Conservation (phyloP, 2,113 vertebrate species). For the Cyphomyrus discorhynchus region DNA sequence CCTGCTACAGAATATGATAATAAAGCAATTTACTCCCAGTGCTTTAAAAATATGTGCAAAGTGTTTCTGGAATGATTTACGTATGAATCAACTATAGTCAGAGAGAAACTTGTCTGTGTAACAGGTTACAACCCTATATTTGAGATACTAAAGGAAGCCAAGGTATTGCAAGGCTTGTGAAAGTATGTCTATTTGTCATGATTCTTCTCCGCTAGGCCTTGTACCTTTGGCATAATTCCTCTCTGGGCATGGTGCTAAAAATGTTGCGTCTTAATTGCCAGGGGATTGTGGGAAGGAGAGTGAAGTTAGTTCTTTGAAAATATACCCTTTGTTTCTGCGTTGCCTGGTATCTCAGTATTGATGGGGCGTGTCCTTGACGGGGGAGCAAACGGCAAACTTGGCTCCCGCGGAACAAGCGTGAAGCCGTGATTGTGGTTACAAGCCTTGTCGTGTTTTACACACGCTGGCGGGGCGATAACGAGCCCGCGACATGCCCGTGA, state of each 20-base stretch:
- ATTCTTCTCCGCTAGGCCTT: no score
- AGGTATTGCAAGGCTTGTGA: neutral
- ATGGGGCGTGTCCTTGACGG: slow-evolving; percentile 50
- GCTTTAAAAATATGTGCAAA: neutral
- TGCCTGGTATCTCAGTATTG: slow-evolving; percentile 42
- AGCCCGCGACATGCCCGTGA: neutral
- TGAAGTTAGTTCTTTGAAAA: slow-evolving; percentile 14
- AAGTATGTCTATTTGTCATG: neutral
- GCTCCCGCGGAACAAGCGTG: slow-evolving; percentile 19
- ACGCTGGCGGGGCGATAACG: neutral
- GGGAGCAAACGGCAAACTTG: slow-evolving; percentile 42
- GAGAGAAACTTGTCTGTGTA: neutral
- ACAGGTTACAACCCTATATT: neutral
- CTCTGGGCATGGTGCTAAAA: slow-evolving; percentile 32
- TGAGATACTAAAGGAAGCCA: neutral
- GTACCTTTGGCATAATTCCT: neutral
- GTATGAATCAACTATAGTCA: neutral
- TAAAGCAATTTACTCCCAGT: neutral
- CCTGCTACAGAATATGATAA: neutral
- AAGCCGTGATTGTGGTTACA: neutral
- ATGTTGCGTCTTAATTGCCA: slow-evolving; percentile 30
- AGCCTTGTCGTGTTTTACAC: neutral
- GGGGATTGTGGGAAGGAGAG: slow-evolving; percentile 27
- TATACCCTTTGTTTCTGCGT: neutral
- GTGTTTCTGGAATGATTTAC: neutral